Evolutionary conservation across 2,888 invertebrate species (phyloP).

Genomic region (Phortica okadai): DNA sequence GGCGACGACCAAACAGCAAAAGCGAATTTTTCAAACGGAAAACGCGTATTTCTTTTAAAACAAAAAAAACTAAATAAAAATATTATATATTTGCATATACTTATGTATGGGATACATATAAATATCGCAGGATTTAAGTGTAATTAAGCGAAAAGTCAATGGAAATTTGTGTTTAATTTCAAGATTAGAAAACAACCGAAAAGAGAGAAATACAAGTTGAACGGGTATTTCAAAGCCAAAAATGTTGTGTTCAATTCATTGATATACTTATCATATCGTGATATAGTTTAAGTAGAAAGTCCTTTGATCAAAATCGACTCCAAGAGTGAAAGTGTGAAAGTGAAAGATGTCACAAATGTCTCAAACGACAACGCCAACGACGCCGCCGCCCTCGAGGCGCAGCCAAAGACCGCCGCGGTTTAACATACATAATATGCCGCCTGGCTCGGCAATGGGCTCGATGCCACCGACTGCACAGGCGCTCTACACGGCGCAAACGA

Average conservation of each 20-base stretch:
- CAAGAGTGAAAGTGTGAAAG: too few relatives aligned
- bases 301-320: too few relatives aligned
- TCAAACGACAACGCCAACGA: slow-evolving; percentile 47
- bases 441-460: slow-evolving; percentile 56
- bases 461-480: slow-evolving; percentile 68
- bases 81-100: slow-evolving; percentile 25
- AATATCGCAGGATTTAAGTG: slow-evolving; percentile 34
- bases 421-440: slow-evolving; percentile 65
- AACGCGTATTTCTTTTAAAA: slow-evolving; percentile 37
- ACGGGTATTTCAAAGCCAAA: too few relatives aligned
- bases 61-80: slow-evolving; percentile 39
- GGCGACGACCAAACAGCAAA: slow-evolving; percentile 34
- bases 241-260: too few relatives aligned
- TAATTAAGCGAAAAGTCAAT: slow-evolving; percentile 16
- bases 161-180: too few relatives aligned
- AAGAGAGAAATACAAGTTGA: too few relatives aligned
- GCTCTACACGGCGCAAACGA: slow-evolving; percentile 67
- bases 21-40: background rate
- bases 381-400: slow-evolving; percentile 59
- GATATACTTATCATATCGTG: too few relatives aligned
- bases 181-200: too few relatives aligned
- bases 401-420: slow-evolving; percentile 73
- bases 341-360: slow-evolving; percentile 19
- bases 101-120: slow-evolving; percentile 23
- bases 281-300: too few relatives aligned